A percentile compares a stretch with the other conserved stretches of the same genome.
Evolutionary conservation across 2,113 vertebrate species (phyloP).

Genomic region (Odontesthes bonariensis): DNA sequence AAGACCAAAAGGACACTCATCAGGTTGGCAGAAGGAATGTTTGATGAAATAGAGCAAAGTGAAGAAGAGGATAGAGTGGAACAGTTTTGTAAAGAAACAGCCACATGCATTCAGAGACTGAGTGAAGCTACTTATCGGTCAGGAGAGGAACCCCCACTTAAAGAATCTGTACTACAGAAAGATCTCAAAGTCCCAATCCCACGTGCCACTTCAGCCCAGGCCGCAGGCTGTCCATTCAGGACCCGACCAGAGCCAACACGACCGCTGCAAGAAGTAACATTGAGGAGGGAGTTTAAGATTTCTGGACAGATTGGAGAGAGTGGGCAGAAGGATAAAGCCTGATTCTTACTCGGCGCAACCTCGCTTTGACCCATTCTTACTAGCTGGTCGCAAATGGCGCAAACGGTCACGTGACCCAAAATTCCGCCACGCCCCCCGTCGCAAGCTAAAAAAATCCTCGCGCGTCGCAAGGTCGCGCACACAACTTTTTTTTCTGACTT

Average conservation of each 20-base stretch:
- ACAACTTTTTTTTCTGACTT: too few species aligned
- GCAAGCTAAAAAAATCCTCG: too few species aligned
- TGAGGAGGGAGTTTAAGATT: constrained; percentile 27
- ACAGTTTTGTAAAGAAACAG: constrained; percentile 3
- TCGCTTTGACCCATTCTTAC: too few species aligned
- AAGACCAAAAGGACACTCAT: constrained; percentile 21
- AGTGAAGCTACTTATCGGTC: background rate
- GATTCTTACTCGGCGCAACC: too few species aligned
- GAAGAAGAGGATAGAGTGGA: background rate
- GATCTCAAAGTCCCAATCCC: rapidly evolving
- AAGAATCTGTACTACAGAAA: background rate
- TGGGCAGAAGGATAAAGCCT: constrained; percentile 10
- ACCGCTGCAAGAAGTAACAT: constrained; percentile 4
- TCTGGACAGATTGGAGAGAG: constrained; percentile 11
- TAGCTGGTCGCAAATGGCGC: too few species aligned
- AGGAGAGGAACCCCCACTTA: background rate
- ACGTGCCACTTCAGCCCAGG: background rate
- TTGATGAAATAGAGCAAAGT: constrained; percentile 8
- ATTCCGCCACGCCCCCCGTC: too few species aligned
- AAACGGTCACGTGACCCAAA: too few species aligned
- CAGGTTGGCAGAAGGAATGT: background rate
- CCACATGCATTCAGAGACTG: background rate
- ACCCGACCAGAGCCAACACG: background rate
- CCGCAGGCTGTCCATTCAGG: background rate
- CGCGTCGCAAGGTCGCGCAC: too few species aligned